Evolutionary conservation across 2,888 invertebrate species (phyloP), one percentile per base, ranked within the genome.

Genomic region (Abscondita cerata): DNA sequence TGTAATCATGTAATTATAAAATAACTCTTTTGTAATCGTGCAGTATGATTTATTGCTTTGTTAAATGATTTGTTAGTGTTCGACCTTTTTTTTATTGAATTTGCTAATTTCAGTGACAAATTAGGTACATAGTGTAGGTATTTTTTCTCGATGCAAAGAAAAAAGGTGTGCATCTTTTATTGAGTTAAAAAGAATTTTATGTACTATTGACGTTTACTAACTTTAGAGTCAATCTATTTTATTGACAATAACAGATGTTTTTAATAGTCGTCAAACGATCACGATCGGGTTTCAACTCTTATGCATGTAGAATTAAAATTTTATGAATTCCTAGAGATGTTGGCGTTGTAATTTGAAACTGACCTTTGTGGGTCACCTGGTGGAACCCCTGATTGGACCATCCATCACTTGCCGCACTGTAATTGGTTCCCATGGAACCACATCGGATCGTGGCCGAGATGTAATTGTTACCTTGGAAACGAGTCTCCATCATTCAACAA

Each of bases 311-410:
- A 59, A 59, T 63, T 63, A 63, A 63, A 63, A 63, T 63, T 63
- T 63, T 59, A 63, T 63, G 59, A 55, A 63, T 63, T 63, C 63
- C 52, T 63, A 51, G 52, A 63, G 63, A 63, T 63, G 63, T 59
- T 56, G 59, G 59, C 59, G 59, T 55, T 52, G 63, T 63, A 63
- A 63, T 63, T 63, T 63, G 63, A 63, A 63, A 63, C 68, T 75
- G 75, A 76, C 76, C 76, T 73, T 68, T 65, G 63, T 71, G 70
- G 74, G 74, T 75, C 75, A 76, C 74, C 73, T 69, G 76, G 72
- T 72, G 73, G 69, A 62, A 66, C 79, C 81, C 80, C 82, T 83
- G 84, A 84, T 84, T 84, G 84, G 84, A 81, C 83, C 82, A 84
- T 84, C 84, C 83, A 84, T 84, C 84, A 84, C 81, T 75, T 75